Evolutionary conservation across 2,113 vertebrate species (phyloP), one percentile per base, ranked within the genome.

Genomic region (Fregetta grallaria): DNA sequence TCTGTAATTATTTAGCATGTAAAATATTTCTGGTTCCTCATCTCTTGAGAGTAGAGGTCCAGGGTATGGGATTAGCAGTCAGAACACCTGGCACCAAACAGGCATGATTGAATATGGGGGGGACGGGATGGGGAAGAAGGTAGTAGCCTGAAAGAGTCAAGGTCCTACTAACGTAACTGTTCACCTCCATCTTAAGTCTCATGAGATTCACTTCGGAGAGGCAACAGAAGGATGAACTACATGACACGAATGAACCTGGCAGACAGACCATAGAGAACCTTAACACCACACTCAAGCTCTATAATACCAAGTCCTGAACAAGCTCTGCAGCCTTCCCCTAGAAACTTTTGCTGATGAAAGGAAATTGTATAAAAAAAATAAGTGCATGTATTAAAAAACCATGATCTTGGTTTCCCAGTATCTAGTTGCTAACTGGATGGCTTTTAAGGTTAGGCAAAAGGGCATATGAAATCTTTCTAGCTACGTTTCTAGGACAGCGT

Each of bases 41-140:
- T 26, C 56, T 29, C n/a, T 49, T 40, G 34, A 22, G 26, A 52
- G 23, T 8, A n/a, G 58, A 40, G 21, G 40, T 22, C 40, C 34
- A 42, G 49, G 27, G 11, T 58, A 0, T 70, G 42, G 66, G 40
- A 44, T 52, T 22, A 91, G 53, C 40, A 65, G 30, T 86, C 45
- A 42, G 32, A 70, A 29, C 27, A n/a, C 13, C 15, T 44, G 67
- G 20, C 55, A 65, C 23, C 34, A 70, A 47, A 59, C 38, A 75
- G 78, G 53, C 32, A 65, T 11, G 47, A 29, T 70, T 62, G 27
- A 21, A 30, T 12, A 10, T 32, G 8, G 12, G 20, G 6, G 4
- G 10, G 2, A 44, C 16, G 2, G 16, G 4, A 5, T 2, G 2
- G 15, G 7, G 13, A 6, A 9, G 7, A 14, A 40, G 13, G 18